These are phyloP conservation scores for Macrobrachium rosenbergii DNA, from an alignment of 1,140 invertebrate species.

Conservation along the genomic window DNA sequence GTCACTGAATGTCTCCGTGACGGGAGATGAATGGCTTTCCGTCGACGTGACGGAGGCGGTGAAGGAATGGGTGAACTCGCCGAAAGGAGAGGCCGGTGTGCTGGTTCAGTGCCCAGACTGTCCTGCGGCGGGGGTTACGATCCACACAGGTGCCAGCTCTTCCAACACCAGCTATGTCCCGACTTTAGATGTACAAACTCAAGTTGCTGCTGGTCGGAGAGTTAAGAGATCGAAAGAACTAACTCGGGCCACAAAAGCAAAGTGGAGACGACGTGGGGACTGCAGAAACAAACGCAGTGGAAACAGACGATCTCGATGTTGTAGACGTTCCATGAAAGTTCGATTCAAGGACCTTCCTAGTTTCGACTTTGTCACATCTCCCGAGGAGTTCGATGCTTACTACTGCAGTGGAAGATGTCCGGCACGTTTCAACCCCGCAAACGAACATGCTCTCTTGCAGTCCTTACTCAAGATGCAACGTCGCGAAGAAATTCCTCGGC, in stretches of 20 bases:
- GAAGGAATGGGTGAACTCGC: conserved; percentile 38
- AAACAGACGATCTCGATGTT: conserved; percentile 41
- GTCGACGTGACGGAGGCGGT: conserved; percentile 44
- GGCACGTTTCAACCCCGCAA: conserved; percentile 49
- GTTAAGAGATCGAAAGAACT: conserved; percentile 36
- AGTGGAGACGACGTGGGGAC: conserved; percentile 42
- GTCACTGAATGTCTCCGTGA: conserved; percentile 43
- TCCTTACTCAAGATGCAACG: conserved; percentile 45
- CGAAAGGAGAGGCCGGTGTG: conserved; percentile 46
- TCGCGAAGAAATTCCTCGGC: conserved; percentile 44
- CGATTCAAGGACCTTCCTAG: conserved; percentile 51
- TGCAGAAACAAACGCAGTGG: conserved; percentile 41
- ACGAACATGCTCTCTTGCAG: conserved; percentile 50
- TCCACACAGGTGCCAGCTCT: conserved; percentile 41
- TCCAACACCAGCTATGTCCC: conserved; percentile 54
- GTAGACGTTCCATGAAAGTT: conserved; percentile 53
- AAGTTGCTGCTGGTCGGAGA: conserved; percentile 49
- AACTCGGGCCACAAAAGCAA: conserved; percentile 39
- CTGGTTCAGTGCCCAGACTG: conserved; percentile 52
- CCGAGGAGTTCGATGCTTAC: conserved; percentile 38
- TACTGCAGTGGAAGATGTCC: conserved; percentile 54
- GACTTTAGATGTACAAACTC: conserved; percentile 52
- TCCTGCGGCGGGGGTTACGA: conserved; percentile 48
- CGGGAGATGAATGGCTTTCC: conserved; percentile 49
- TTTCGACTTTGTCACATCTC: conserved; percentile 51